These are phyloP conservation scores for Burhinus bistriatus DNA, from an alignment of 2,113 vertebrate species.

Conservation along the genomic window DNA sequence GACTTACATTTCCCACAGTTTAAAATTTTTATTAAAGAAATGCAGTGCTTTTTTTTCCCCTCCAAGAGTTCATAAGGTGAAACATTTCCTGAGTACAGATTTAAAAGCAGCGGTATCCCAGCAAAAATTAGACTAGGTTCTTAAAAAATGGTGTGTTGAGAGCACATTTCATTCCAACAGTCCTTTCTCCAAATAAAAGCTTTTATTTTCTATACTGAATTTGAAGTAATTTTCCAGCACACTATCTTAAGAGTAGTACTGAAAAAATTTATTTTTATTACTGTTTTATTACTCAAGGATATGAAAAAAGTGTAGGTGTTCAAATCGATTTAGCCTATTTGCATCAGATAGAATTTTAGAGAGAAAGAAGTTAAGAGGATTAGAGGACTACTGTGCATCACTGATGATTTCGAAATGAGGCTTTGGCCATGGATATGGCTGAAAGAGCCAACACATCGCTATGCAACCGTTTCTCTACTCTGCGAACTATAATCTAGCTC, in stretches of 20 bases:
- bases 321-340: not conserved
- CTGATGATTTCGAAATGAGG: not conserved
- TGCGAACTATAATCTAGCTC: not conserved
- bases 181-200: not conserved
- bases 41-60: not conserved
- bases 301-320: not conserved
- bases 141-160: not conserved
- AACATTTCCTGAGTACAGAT: not conserved
- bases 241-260: not conserved
- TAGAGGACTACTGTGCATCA: not conserved
- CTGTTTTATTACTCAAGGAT: not conserved
- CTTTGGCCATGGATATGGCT: not conserved
- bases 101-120: not conserved
- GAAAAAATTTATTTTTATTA: constrained; percentile 1
- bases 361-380: constrained; percentile 9
- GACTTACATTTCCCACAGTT: not conserved
- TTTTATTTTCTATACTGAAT: not conserved
- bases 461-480: not conserved
- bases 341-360: constrained; percentile 1
- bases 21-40: not conserved
- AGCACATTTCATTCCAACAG: not conserved
- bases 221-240: not conserved
- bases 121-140: not conserved
- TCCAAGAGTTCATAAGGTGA: not conserved
- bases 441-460: not conserved